These are phyloP conservation scores for Okapia johnstoni DNA, from an alignment of 2,113 vertebrate species.

Conservation along the genomic window DNA sequence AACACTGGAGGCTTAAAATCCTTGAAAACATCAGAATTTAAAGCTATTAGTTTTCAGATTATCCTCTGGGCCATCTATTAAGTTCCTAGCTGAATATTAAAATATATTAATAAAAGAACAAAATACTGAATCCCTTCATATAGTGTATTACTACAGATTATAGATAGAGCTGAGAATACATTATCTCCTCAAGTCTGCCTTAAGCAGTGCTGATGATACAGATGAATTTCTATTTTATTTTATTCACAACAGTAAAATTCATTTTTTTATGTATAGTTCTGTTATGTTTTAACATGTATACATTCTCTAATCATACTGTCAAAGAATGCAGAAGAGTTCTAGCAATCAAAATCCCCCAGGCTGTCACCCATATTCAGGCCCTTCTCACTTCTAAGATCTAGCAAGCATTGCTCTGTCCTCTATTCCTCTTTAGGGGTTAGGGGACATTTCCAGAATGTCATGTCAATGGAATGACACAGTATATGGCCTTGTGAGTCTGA, in stretches of 20 bases:
- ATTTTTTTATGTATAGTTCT: not conserved
- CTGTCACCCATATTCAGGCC: not conserved
- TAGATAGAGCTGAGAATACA: not conserved
- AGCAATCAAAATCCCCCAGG: not conserved
- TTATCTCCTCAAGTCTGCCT: not conserved
- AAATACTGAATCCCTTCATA: not conserved
- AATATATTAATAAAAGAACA: slow-evolving; percentile 26
- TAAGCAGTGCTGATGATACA: not conserved
- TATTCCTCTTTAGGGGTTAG: not conserved
- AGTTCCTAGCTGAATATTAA: slow-evolving; percentile 21
- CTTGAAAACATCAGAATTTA: slow-evolving; percentile 43
- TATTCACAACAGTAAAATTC: not conserved
- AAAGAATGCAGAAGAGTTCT: not conserved
- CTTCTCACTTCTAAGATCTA: not conserved
- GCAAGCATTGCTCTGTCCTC: not conserved
- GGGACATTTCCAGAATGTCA: not conserved
- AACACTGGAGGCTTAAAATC: not conserved
- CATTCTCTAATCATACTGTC: not conserved
- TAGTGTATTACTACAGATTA: not conserved
- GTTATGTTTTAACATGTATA: not conserved
- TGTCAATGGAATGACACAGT: not conserved
- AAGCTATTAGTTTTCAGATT: slow-evolving; percentile 31
- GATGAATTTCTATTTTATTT: not conserved
- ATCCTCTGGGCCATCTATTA: slow-evolving; percentile 15
- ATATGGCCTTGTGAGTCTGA: not conserved